Evolutionary conservation across 2,888 invertebrate species (phyloP).

Genomic region (Sceliomorpha sp.): DNA sequence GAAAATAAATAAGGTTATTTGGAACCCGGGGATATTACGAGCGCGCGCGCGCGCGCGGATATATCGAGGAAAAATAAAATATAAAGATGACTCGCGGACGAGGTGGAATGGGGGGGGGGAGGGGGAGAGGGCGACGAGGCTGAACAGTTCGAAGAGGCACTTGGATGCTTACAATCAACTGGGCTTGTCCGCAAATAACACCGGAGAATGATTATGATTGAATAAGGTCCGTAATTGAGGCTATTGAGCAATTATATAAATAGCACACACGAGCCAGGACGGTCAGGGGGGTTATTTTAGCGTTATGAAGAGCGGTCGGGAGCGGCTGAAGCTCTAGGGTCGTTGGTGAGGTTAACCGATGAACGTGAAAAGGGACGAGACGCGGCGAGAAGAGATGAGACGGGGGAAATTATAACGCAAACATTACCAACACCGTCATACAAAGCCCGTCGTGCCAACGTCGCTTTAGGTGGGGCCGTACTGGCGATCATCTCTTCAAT

Average conservation of each 20-base stretch:
- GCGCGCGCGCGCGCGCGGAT: neutral
- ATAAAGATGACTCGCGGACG: constrained; percentile 30
- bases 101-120: constrained; percentile 19
- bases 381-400: constrained; percentile 55
- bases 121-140: constrained; percentile 34
- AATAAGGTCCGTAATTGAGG: constrained; percentile 78
- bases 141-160: constrained; percentile 52
- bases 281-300: constrained; percentile 74
- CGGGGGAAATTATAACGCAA: constrained; percentile 76
- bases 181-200: constrained; percentile 79
- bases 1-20: constrained; percentile 39
- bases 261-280: constrained; percentile 66
- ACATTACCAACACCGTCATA: constrained; percentile 65
- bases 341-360: constrained; percentile 51
- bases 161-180: constrained; percentile 76
- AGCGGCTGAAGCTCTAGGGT: constrained; percentile 54
- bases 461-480: constrained; percentile 24
- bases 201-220: constrained; percentile 77
- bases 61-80: constrained; percentile 42
- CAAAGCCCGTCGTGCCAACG: constrained; percentile 7
- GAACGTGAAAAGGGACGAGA: constrained; percentile 55
- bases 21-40: constrained; percentile 17
- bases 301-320: constrained; percentile 61
- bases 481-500: constrained; percentile 34
- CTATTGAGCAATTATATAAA: constrained; percentile 80